Evolutionary conservation across 2,888 invertebrate genomes (phyloP), one percentile per base, ranked within the genome.

Genomic region (Lepidonotus clava): DNA sequence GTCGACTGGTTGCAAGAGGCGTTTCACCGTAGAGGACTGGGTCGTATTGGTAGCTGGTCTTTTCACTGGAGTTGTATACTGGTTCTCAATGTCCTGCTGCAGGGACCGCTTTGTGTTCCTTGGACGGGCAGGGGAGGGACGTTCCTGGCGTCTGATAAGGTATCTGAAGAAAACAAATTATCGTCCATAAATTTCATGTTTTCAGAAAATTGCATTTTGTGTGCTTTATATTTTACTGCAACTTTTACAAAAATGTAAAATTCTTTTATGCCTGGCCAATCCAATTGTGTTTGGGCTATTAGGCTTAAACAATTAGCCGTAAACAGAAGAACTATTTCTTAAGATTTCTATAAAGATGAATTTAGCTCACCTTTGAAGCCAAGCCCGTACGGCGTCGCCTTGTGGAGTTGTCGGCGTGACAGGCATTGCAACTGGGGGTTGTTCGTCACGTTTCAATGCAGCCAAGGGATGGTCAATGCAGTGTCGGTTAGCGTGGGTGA

Each of bases 401-500:
- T 53, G 32, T 24, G 41, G 21, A 11, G 38, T 4, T n/a, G 46
- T 41, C 21, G 18, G 34, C 34, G 53, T 40, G 5, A 61, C 21
- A 11, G 51, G 46, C 32, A 85, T 32, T 40, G 71, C n/a, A 1
- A 66, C 34, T 0, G 67, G 71, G 6, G 46, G 67, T n/a, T 28
- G 51, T 8, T 89, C 88, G 21, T 87, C 88, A 80, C 90, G 93
- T 21, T 95, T 94, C 0, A 96, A 93, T 32, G 95, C 95, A 0
- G 95, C 95, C 88, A 95, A 95, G 0, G 96, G 96, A 94, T 97
- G 97, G 88, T 96, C 95, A 0, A 96, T 95, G 92, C 97, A 97
- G 90, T 96, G 96, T 40, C 97, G 95, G 92, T 97, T 97, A 0
- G 97, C 96, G 94, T 97, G 97, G 0, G 96, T 96, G 92, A 97